Evolutionary conservation across 92 coral and sea anemone species (phyloP), one percentile per base, ranked within the genome.

Genomic region (Bergia puertoricense): DNA sequence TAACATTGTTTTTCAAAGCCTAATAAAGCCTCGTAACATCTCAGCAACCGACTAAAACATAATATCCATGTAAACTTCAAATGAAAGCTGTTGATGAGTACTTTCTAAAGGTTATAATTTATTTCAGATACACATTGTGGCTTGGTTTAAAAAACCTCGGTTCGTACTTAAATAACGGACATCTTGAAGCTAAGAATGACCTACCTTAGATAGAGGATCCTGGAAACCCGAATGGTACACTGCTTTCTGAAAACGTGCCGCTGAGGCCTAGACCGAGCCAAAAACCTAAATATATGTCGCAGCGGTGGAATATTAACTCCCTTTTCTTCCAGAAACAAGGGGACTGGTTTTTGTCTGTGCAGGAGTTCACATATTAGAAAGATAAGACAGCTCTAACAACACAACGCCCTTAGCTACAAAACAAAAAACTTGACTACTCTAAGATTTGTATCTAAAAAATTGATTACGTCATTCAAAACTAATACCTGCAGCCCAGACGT

Each of bases 401-500:
- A 76, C 9, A 43, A 42, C 80, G 22, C 80, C 8, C n/a, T 30
- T 6, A 40, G 80, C 56, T 76, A 18, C 30, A 15, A 76, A 76
- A 76, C 30, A 76, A 7, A 11, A 40, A 2, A 36, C 11, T 71
- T 36, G 76, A 36, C 8, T 36, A 71, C 51, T 76, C 42, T 8
- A 44, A 15, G 15, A 0, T 42, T 5, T 74, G 48, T 76, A 40
- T 76, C 80, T 18, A 16, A 42, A 76, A 22, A 76, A 2, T 76
- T 76, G 15, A 76, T 41, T 42, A 42, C 4, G 80, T 43, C 42
- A 76, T 56, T 5, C 8, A 42, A 5, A 1, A 76, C 51, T 40
- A 56, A 76, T 76, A 76, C 42, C 80, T 76, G 80, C 23, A 76
- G 54, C 80, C 80, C 80, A 76, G 51, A 76, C 56, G 51, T 36